Evolutionary conservation across 2,113 vertebrate species (phyloP), one percentile per base, ranked within the genome.

Genomic region (Scytalopus superciliaris): DNA sequence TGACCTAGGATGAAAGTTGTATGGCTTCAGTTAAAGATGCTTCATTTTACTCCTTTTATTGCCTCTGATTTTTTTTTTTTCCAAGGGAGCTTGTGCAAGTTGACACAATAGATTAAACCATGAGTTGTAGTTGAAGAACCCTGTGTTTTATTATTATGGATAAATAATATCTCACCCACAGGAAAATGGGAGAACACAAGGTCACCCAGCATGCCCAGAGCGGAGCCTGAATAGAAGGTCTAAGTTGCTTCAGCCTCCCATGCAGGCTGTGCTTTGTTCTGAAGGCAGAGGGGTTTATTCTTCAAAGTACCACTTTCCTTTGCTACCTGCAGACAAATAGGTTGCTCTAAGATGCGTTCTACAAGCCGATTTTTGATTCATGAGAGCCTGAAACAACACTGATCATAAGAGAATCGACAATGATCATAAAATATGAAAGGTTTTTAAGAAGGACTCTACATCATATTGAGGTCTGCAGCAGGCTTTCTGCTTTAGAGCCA

Each of bases 311-410:
- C 92, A 57, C 88, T 93, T 93, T 17, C 90, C 86, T 96, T 93
- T 96, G 85, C 96, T 81, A 93, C 83, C 94, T 94, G 93, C 88
- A 95, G 96, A 92, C 83, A 94, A 95, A 95, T 89, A 96, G 83
- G 76, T 94, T 92, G 86, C 85, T 96, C 49, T 72, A 33, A 86
- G 92, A 95, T 62, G 86, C 49, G 0, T 33, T 72, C 76, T 87
- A 86, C 0, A 15, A 87, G 82, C 85, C 72, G 92, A 89, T 92
- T 94, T 96, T 92, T 96, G 96, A 96, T 95, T 95, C 94, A 91
- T 94, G 94, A 91, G 83, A 82, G 89, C 42, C 82, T 89, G 84
- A 92, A 82, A 90, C 95, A 89, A 92, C 67, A 63, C 84, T 55
- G 91, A 94, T 96, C 91, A 88, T 87, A 85, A 76, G 70, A 94